Percentiles rank a stretch among this genome's conserved stretches.
phyloP scores from a whole-genome alignment of 2,888 invertebrate genomes.

The Podabrus alpinus region DNA sequence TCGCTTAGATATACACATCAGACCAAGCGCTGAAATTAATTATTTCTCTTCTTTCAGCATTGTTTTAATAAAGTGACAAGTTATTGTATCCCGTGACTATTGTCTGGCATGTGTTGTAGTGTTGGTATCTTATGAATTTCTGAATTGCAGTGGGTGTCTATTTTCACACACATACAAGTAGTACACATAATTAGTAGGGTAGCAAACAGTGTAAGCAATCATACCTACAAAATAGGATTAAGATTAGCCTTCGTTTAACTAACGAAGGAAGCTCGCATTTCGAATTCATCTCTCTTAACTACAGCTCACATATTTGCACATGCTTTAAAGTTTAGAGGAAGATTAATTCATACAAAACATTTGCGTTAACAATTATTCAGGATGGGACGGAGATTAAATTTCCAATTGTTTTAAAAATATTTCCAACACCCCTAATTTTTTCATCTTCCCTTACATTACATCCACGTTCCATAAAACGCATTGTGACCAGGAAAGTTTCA shows the following conservation, averaged over 20 bases:
- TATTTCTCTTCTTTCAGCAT: not conserved
- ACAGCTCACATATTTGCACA: slow-evolving; percentile 3
- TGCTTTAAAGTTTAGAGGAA: not conserved
- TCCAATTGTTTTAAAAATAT: not conserved
- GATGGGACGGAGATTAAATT: not conserved
- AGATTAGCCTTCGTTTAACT: slow-evolving; percentile 27
- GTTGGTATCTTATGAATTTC: not conserved
- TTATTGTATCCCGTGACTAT: not conserved
- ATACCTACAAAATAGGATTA: slow-evolving; percentile 29
- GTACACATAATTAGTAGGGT: slow-evolving; percentile 21
- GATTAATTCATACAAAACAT: not conserved
- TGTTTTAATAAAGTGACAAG: not conserved
- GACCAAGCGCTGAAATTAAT: not conserved
- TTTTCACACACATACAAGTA: slow-evolving; percentile 15
- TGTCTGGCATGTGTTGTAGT: not conserved
- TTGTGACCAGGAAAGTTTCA: not conserved
- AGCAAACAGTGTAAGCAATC: slow-evolving; percentile 23
- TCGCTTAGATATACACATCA: not conserved
- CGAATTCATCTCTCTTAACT: slow-evolving; percentile 5
- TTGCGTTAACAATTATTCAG: not conserved
- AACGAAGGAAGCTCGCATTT: slow-evolving; percentile 19
- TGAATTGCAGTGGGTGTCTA: slow-evolving; percentile 11
- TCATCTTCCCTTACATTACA: not conserved
- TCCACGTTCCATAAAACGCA: not conserved
- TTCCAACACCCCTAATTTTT: not conserved